A percentile compares a stretch with the other conserved stretches of the same genome.
Evolutionary conservation across 1,140 invertebrate genomes (phyloP).

Genomic region (Neodiprion fabricii): DNA sequence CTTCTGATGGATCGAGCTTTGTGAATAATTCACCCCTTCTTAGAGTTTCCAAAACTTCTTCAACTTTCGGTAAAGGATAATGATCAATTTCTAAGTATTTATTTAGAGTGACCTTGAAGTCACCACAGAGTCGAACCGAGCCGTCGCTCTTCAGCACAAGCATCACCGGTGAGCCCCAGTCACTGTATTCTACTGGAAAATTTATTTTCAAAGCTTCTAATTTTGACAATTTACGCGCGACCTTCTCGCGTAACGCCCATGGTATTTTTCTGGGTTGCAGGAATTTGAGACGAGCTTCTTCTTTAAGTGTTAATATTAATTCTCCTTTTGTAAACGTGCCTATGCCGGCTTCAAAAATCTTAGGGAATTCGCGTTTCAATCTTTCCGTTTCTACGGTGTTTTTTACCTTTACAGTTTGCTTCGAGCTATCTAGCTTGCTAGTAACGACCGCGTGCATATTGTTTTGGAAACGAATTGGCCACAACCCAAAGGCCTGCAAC

Average conservation of each 20-base stretch:
- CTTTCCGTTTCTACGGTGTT: neutral
- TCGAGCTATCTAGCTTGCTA: neutral
- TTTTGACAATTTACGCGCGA: constrained; percentile 51
- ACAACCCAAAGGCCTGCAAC: neutral
- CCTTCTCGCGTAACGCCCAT: constrained; percentile 47
- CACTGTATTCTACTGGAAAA: constrained; percentile 32
- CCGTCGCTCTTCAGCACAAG: constrained; percentile 57
- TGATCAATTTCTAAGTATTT: constrained; percentile 40
- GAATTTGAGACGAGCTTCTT: constrained; percentile 16
- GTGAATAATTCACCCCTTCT: constrained; percentile 37
- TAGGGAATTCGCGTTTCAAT: neutral
- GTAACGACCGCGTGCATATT: neutral
- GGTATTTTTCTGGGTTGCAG: constrained; percentile 37
- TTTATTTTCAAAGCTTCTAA: constrained; percentile 36
- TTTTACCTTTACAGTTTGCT: neutral
- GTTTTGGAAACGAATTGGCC: neutral
- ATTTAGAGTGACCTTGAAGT: constrained; percentile 54
- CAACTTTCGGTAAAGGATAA: constrained; percentile 59
- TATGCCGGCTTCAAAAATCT: neutral
- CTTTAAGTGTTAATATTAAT: constrained; percentile 10
- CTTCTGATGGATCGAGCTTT: constrained; percentile 50
- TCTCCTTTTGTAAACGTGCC: neutral
- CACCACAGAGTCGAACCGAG: constrained; percentile 53
- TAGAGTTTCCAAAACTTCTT: constrained; percentile 49
- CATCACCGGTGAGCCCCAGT: constrained; percentile 59